Evolutionary conservation across 2,888 invertebrate genomes (phyloP), one percentile per base, ranked within the genome.

Genomic region (Cyclophora punctaria): DNA sequence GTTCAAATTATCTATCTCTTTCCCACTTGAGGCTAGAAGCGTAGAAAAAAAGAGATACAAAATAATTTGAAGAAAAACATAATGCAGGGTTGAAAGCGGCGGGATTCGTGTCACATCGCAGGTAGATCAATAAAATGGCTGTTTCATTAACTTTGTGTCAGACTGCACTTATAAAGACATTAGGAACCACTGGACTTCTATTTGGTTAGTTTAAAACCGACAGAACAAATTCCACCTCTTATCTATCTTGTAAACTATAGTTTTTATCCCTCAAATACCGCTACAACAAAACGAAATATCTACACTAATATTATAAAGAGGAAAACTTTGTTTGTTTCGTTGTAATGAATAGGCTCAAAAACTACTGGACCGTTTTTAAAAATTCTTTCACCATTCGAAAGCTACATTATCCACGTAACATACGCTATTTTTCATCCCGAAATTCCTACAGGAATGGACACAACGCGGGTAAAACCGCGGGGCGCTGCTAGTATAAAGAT

Each of bases 81-180:
- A 85, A 84, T 85, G 69, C 70, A 73, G 78, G 83, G 83, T 82
- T 83, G 78, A 77, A 65, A 73, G 73, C 71, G 69, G 62, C 68
- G 60, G 71, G 73, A 73, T 80, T 80, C 79, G 78, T 83, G 83
- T 84, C 83, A 81, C 76, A 72, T 74, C 68, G 73, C 87, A 87
- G 87, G 87, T 88, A 87, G 86, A 86, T 81, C 84, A 83, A 86
- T 87, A 87, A 85, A 84, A 73, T 71, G 71, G 69, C 69, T 73
- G 74, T 87, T 88, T 87, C 86, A 87, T 87, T 86, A 86, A 71
- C 74, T 75, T 74, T 73, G 73, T 76, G 80, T 78, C 73, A 72
- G 78, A 76, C 74, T 77, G 80, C 88, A 87, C 86, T 87, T 87
- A 87, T 87, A 87, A 85, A 88, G 88, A 84, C 88, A 88, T 87